Base-by-base conservation (phyloP, 2,888 invertebrate genomes). In the Cinara cedri region DNA sequence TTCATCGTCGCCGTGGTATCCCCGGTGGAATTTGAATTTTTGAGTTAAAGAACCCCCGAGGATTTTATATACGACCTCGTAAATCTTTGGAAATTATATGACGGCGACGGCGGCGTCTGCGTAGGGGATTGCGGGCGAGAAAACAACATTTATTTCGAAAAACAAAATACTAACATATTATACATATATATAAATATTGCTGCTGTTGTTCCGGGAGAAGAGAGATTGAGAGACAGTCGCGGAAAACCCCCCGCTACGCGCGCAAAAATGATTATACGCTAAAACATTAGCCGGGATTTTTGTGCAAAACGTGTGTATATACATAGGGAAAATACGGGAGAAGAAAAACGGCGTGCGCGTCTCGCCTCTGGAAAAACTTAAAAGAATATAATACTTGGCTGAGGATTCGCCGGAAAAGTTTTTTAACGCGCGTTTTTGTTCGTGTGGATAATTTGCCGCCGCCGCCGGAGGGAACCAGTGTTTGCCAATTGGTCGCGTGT, bases 1-100 rank as follows among this genome's bases (percentile, higher is more conserved):
- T 78, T 51, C 78, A 60, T 78, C 78, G 78, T 60, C 13, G 42
- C 9, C 34, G 6, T 34, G 3, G 34, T 34, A 60, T 51, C 11
- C 78, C 42, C 78, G 60, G 68, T 19, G 70, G 78, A 78, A 70
- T 78, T 78, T 78, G 57, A 78, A 70, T 78, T 78, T 78, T 68
- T 55, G 60, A 70, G 70, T 78, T 70, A 78, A 78, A 70, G 78
- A 78, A 78, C 78, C 78, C 68, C 78, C 51, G 70, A 78, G 49
- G 78, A 70, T 78, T 78, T 34, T 34, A 34, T 34, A 34, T 78
- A 78, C 78, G 68, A 70, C 60, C 60, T 51, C 68, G 51, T 78
- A 78, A 78, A 78, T 78, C 78, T 60, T 51, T 68, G 49, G 16
- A 68, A 78, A 78, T 78, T 57, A 68, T 66, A 68, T 68, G 46